Percentiles rank a stretch among this genome's conserved stretches.
These are phyloP conservation scores for Salpingus planirostris DNA, from an alignment of 2,888 invertebrate genomes.

Conservation along the genomic window DNA sequence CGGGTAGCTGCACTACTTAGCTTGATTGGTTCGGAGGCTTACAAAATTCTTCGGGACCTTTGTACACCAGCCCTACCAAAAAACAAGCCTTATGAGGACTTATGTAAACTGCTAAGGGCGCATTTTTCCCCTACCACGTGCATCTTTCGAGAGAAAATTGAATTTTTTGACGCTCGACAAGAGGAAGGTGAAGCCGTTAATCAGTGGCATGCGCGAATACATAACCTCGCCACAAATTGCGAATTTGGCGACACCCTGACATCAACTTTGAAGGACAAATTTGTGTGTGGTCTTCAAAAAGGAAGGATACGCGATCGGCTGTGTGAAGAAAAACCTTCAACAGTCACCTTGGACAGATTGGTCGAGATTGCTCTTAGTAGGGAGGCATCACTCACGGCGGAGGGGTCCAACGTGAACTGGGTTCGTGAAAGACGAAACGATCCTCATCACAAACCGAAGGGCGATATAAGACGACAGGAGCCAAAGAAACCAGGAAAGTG, in stretches of 20 bases:
- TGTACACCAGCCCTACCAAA: constrained; percentile 19
- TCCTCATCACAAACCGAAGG: not conserved
- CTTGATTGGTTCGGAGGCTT: constrained; percentile 15
- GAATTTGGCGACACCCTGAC: constrained; percentile 15
- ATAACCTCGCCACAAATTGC: constrained; percentile 18
- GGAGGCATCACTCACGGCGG: not conserved
- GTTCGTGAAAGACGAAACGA: too few relatives aligned
- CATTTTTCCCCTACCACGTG: constrained; percentile 15
- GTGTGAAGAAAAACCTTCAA: constrained; percentile 13
- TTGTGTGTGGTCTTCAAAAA: constrained; percentile 11
- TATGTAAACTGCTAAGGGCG: constrained; percentile 8
- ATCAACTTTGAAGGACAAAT: constrained; percentile 14
- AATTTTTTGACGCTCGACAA: constrained; percentile 19
- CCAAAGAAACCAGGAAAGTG: not conserved
- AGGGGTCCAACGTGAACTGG: not conserved
- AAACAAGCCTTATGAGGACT: constrained; percentile 16
- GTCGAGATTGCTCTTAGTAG: constrained; percentile 2
- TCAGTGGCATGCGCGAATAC: constrained; percentile 17
- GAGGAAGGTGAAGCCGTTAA: constrained; percentile 11
- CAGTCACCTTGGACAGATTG: constrained; percentile 2
- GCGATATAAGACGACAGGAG: too few relatives aligned
- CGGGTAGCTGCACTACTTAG: constrained; percentile 17
- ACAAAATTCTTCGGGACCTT: constrained; percentile 18
- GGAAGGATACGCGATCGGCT: constrained; percentile 15
- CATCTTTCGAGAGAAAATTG: constrained; percentile 15